Evolutionary conservation across 2,113 vertebrate genomes (phyloP).

Genomic region (Jacana jacana): DNA sequence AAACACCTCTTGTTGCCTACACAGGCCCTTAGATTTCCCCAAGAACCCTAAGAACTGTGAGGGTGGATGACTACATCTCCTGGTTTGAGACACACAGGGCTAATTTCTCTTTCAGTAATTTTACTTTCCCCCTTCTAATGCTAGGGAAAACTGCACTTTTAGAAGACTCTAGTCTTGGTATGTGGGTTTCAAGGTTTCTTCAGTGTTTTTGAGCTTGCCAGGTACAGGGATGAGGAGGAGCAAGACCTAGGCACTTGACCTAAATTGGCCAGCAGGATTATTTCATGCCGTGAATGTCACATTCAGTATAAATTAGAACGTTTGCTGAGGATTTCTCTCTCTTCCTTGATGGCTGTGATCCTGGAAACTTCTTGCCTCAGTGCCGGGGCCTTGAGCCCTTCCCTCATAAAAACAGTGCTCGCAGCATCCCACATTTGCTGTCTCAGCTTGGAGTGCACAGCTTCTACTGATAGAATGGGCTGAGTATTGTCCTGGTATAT

Average conservation of each 20-base stretch:
- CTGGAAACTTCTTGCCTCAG: not conserved
- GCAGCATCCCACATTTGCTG: not conserved
- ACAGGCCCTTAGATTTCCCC: not conserved
- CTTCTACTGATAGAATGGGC: not conserved
- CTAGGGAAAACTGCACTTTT: not conserved
- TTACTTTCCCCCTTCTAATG: not conserved
- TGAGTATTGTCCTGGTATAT: not conserved
- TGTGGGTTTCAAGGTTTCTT: not conserved
- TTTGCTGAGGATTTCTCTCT: not conserved
- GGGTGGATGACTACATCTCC: not conserved
- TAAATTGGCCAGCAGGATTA: not conserved
- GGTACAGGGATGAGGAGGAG: not conserved
- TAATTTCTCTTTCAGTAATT: not conserved
- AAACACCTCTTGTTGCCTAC: not conserved
- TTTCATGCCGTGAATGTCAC: not conserved
- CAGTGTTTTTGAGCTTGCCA: not conserved
- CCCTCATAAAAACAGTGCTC: not conserved
- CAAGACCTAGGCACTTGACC: not conserved
- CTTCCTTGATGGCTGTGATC: not conserved
- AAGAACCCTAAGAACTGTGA: not conserved
- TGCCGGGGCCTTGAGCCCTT: not conserved
- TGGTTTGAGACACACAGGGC: not conserved
- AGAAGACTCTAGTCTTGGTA: not conserved
- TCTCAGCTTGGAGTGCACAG: not conserved
- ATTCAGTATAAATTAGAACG: not conserved